Percentiles rank a stretch among this genome's conserved stretches.
These are phyloP conservation scores for Cyanoderma ruficeps DNA, from an alignment of 2,113 vertebrate genomes.

Conservation along the genomic window DNA sequence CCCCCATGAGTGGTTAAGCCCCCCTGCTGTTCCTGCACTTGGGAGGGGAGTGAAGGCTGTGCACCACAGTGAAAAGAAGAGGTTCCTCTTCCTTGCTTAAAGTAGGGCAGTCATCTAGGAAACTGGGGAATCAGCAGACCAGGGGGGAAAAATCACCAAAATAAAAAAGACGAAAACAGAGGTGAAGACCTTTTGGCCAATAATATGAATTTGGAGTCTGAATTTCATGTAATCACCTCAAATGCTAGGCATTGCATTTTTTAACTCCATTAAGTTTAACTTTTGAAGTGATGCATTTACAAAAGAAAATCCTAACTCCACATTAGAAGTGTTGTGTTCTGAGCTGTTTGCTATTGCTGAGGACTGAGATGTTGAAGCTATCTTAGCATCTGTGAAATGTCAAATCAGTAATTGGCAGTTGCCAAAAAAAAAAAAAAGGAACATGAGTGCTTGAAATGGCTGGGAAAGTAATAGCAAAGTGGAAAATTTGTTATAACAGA, in stretches of 20 bases:
- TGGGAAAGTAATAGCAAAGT: background rate
- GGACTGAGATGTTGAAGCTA: background rate
- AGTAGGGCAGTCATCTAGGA: slow-evolving; percentile 12
- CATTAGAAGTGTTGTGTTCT: background rate
- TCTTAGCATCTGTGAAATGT: background rate
- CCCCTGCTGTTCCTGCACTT: slow-evolving; percentile 29
- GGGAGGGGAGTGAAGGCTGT: background rate
- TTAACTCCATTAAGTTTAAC: background rate
- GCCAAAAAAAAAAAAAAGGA: background rate
- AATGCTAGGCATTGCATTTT: background rate
- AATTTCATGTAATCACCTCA: background rate
- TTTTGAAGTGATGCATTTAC: background rate
- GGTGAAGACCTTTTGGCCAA: background rate
- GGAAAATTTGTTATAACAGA: background rate
- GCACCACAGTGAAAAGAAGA: background rate
- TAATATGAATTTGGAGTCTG: background rate
- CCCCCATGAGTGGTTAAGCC: slow-evolving; percentile 51
- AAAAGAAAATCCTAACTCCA: background rate
- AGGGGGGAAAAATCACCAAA: background rate
- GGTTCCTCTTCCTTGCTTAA: background rate
- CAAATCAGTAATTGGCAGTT: background rate
- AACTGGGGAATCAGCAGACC: background rate
- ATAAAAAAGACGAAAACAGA: background rate
- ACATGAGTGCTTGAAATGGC: background rate
- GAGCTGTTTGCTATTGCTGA: background rate